These are phyloP conservation scores for Selene dorsalis DNA, from an alignment of 2,797 vertebrate species.

Conservation along the genomic window DNA sequence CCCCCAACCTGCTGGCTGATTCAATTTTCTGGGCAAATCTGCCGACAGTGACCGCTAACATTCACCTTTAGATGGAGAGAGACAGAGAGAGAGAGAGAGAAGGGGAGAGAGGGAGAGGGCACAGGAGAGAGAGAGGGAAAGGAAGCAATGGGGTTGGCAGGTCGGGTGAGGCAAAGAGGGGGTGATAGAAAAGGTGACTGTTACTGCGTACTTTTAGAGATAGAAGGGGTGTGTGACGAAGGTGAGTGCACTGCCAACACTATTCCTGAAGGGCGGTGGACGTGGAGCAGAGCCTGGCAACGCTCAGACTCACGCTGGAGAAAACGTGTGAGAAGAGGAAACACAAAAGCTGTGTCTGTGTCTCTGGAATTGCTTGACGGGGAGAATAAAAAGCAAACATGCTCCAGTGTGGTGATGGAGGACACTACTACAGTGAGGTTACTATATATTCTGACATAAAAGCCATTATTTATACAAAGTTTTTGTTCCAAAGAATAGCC, in stretches of 20 bases:
- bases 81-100: constrained; percentile 1
- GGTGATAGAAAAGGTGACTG: constrained; percentile 61
- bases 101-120: not conserved
- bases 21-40: constrained; percentile 79
- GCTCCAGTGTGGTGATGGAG: not conserved
- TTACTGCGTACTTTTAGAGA: constrained; percentile 50
- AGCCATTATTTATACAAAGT: not conserved
- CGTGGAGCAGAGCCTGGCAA: constrained; percentile 32
- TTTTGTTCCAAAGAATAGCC: not conserved
- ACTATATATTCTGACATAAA: not conserved
- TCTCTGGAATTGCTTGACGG: not conserved
- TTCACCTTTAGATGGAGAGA: constrained; percentile 73
- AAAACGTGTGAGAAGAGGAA: constrained; percentile 4
- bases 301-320: constrained; percentile 19
- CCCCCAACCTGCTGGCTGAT: constrained; percentile 79
- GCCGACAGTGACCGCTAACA: constrained; percentile 77
- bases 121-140: constrained; percentile 15
- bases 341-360: not conserved
- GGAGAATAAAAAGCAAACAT: constrained; percentile 2
- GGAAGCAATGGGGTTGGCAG: constrained; percentile 30
- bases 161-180: constrained; percentile 44
- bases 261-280: constrained; percentile 43
- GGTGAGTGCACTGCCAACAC: constrained; percentile 53
- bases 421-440: not conserved
- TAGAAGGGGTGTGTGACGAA: constrained; percentile 37